Base-by-base conservation (phyloP, 2,113 vertebrate genomes). In the Eonycteris spelaea region DNA sequence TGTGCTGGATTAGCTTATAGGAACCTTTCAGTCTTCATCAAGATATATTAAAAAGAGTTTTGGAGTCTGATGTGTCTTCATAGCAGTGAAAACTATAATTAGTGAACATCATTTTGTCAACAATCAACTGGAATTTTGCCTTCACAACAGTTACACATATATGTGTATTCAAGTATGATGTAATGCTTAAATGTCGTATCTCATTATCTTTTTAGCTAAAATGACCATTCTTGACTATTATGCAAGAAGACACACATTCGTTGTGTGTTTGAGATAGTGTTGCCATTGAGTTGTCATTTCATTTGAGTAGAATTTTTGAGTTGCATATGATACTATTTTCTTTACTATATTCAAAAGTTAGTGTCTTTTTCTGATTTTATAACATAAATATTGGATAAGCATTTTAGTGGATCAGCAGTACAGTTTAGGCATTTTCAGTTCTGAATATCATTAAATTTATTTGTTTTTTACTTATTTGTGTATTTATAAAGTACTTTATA, bases 21-120 rank as follows among this genome's bases (percentile, higher is more conserved):
- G 16, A 28, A 28, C 19, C 38, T 82, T 70, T 71, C 35, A 35
- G 59, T 95, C 26, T 83, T 90, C 59, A 19, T 77, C 80, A 91
- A 87, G 26, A 19, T 75, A 71, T 33, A 53, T 43, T 74, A 80
- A 86, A 43, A 86, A 78, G 53, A 59, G 40, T 0, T 75, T 92
- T 96, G 59, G 63, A 83, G 83, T 96, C 30, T 77, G 61, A 40
- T 48, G 0, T 84, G 30, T 92, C 26, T 65, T 95, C 70, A 63
- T 48, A 92, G 82, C 63, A 55, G 14, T 92, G 14, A 55, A 78
- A 78, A 78, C 95, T 85, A 40, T 40, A 80, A 94, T 94, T 94
- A 92, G 26, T 67, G 68, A 91, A 90, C 59, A 82, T 88, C 91
- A 89, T 57, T 97, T 97, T 88, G 70, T n/a, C 45, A 65, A 10